phyloP scores from a whole-genome alignment of 2,113 vertebrate genomes.

The Melospiza georgiana region DNA sequence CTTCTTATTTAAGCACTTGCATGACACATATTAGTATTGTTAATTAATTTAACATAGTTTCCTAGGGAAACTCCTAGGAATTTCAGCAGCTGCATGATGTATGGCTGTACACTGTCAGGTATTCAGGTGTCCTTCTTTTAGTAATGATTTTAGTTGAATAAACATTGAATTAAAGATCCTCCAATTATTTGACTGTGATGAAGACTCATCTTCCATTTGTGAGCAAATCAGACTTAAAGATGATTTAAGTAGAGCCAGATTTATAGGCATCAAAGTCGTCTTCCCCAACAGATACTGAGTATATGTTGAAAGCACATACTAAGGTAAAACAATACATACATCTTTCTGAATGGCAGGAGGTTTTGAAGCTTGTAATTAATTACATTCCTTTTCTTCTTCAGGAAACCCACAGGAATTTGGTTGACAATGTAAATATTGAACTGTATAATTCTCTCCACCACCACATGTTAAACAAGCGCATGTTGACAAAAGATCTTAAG shows the following conservation, averaged over 20 bases:
- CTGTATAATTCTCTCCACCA: constrained; percentile 92
- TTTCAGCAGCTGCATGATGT: neutral
- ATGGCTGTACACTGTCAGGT: neutral
- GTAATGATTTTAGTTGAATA: neutral
- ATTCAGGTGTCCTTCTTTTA: neutral
- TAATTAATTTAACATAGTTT: neutral
- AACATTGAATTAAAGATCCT: neutral
- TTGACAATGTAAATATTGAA: constrained; percentile 96
- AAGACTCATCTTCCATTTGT: neutral
- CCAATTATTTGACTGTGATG: neutral
- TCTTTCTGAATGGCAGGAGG: neutral
- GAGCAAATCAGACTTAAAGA: neutral
- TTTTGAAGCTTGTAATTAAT: neutral
- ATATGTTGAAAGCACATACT: neutral
- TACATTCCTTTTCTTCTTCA: constrained; percentile 32
- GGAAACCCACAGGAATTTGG: constrained; percentile 81
- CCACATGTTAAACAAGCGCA: constrained; percentile 92
- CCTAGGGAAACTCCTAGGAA: neutral
- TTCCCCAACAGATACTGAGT: neutral
- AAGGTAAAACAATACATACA: neutral
- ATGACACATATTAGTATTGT: neutral
- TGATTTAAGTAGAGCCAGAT: neutral
- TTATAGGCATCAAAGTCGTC: fast-evolving
- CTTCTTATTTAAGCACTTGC: neutral
- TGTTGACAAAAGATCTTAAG: constrained; percentile 94